These are phyloP conservation scores for Bambusicola thoracicus DNA, from an alignment of 2,113 vertebrate genomes.

Conservation along the genomic window DNA sequence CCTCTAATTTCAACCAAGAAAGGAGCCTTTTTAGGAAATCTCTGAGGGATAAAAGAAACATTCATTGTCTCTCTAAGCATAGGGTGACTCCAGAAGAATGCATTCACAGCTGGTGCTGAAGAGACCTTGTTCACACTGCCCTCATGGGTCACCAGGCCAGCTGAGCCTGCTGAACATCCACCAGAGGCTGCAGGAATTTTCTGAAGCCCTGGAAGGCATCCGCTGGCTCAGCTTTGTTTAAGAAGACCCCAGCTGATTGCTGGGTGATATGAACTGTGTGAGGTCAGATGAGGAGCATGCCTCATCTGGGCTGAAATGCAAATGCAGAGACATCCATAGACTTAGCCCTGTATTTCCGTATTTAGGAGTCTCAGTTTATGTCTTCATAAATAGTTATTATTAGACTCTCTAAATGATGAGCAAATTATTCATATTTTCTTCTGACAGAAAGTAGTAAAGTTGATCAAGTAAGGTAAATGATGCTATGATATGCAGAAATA, in stretches of 20 bases:
- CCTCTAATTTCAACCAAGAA: neutral
- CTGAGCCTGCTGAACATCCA: neutral
- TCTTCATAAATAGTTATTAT: neutral
- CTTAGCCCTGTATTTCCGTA: neutral
- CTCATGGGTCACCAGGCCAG: neutral
- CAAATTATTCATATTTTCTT: neutral
- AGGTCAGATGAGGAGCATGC: rapidly evolving
- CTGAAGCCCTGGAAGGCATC: neutral
- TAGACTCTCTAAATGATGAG: neutral
- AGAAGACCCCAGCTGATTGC: neutral
- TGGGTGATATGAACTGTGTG: rapidly evolving
- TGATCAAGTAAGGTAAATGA: neutral
- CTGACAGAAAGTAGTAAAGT: neutral
- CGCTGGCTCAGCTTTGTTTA: neutral
- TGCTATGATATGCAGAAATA: neutral
- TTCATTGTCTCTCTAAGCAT: no score
- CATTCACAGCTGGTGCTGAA: neutral
- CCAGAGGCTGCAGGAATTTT: rapidly evolving
- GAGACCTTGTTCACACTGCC: neutral
- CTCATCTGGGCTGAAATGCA: neutral
- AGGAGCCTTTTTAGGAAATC: neutral
- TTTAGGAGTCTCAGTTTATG: neutral
- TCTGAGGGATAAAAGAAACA: neutral
- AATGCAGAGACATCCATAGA: neutral
- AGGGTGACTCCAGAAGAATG: neutral